Evolutionary conservation across 2,113 vertebrate genomes (phyloP).

Genomic region (Geothlypis trichas): DNA sequence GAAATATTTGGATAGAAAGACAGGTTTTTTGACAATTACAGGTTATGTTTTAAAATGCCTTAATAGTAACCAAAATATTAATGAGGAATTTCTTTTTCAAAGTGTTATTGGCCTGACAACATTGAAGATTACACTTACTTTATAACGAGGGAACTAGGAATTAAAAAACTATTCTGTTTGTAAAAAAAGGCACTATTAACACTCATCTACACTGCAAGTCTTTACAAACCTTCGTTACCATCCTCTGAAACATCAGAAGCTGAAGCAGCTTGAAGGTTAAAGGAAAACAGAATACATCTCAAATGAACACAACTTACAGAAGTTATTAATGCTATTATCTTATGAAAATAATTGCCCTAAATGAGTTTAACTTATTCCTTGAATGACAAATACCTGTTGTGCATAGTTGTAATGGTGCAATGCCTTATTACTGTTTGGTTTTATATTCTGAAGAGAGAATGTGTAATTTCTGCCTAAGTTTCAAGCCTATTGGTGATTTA

Average conservation of each 20-base stretch:
- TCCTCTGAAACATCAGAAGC: conserved; percentile 61
- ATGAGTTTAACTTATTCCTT: not conserved
- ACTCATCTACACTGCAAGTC: conserved; percentile 21
- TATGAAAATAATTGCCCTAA: not conserved
- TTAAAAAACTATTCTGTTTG: not conserved
- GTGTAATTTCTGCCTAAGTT: not conserved
- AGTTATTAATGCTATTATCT: not conserved
- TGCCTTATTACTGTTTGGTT: not conserved
- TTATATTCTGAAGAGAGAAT: not conserved
- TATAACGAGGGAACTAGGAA: not conserved
- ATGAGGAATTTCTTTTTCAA: not conserved
- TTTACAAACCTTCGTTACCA: conserved; percentile 59
- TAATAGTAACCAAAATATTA: not conserved
- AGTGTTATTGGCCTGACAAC: not conserved
- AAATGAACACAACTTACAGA: not conserved
- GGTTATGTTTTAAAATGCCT: not conserved
- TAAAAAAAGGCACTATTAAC: not conserved
- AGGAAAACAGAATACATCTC: conserved; percentile 63
- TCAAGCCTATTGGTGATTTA: not conserved
- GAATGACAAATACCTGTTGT: not conserved
- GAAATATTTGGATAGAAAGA: not conserved
- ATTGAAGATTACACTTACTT: conserved; percentile 48
- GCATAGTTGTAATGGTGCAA: not conserved
- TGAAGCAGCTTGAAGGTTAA: conserved; percentile 56
- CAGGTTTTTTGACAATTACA: not conserved